Percentiles rank a stretch among this genome's conserved stretches.
Evolutionary conservation across 2,113 vertebrate species (phyloP).

Genomic region (Oryzias celebensis): DNA sequence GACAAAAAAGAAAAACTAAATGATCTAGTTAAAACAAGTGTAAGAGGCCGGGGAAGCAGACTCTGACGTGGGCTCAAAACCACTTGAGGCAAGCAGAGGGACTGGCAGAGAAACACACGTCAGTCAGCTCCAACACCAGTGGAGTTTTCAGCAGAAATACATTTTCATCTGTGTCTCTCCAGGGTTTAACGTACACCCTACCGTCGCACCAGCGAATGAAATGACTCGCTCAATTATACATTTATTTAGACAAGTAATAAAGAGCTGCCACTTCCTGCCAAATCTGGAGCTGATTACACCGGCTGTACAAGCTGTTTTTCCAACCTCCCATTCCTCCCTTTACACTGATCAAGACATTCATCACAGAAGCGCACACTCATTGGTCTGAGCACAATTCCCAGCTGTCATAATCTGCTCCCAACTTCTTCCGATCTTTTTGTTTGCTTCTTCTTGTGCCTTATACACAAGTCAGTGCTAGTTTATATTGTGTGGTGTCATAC

Average conservation of each 20-base stretch:
- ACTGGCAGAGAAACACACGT: neutral
- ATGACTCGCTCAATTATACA: conserved; percentile 62
- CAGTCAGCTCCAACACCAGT: conserved; percentile 21
- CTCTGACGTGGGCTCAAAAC: too few relatives aligned
- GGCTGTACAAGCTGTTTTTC: conserved; percentile 65
- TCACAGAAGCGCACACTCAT: conserved; percentile 33
- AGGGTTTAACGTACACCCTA: conserved; percentile 17
- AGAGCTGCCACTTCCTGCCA: conserved; percentile 61
- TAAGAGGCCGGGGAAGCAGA: too few relatives aligned
- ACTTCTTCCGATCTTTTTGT: neutral
- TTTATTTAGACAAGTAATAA: conserved; percentile 68
- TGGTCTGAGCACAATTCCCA: conserved; percentile 27
- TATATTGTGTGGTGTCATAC: conserved; percentile 30
- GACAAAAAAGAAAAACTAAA: too few relatives aligned
- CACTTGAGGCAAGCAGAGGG: too few relatives aligned
- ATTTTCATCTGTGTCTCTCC: conserved; percentile 7
- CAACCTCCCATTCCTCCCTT: conserved; percentile 59
- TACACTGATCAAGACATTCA: conserved; percentile 61
- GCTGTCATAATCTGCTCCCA: conserved; percentile 10
- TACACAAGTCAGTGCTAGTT: neutral
- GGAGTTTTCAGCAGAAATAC: conserved; percentile 23
- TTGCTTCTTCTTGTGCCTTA: neutral
- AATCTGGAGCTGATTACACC: conserved; percentile 53
- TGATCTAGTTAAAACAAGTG: too few relatives aligned
- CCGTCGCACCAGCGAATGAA: conserved; percentile 31